A percentile compares a stretch with the other conserved stretches of the same genome.
These are phyloP conservation scores for Drosophila helvetica DNA, from an alignment of 2,888 invertebrate genomes.

Conservation along the genomic window DNA sequence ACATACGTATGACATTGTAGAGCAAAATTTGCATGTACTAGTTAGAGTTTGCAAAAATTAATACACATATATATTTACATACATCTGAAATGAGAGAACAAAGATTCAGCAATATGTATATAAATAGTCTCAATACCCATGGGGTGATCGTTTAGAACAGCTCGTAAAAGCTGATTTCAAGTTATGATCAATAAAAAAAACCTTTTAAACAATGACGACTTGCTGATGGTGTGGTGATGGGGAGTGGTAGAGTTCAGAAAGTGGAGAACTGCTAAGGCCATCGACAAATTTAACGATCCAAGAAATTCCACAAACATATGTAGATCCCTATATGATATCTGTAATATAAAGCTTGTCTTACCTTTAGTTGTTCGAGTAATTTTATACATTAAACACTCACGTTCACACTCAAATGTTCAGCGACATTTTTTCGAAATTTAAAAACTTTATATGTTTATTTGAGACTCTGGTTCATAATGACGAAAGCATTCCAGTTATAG, in stretches of 20 bases:
- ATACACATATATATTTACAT: too few relatives aligned
- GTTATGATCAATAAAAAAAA: conserved; percentile 42
- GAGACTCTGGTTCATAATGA: too few relatives aligned
- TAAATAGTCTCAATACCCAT: conserved; percentile 4
- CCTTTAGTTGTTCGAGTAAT: conserved; percentile 12
- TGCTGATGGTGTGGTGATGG: neutral
- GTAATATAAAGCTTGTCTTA: conserved; percentile 27
- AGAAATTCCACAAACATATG: conserved; percentile 5
- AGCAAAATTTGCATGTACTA: too few relatives aligned
- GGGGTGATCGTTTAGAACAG: conserved; percentile 2
- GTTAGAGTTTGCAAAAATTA: too few relatives aligned
- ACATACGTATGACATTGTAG: too few relatives aligned
- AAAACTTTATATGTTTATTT: too few relatives aligned
- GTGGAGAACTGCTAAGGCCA: conserved; percentile 14
- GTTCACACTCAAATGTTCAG: too few relatives aligned
- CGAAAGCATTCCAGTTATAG: too few relatives aligned
- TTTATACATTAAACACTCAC: conserved; percentile 6
- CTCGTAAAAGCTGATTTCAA: conserved; percentile 6
- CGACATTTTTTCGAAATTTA: too few relatives aligned
- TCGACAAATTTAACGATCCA: conserved; percentile 28
- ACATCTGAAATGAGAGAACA: too few relatives aligned
- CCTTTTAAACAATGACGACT: conserved; percentile 14
- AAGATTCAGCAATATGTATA: conserved; percentile 5
- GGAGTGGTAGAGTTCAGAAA: neutral
- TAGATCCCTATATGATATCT: conserved; percentile 23